These are phyloP conservation scores for Zapus hudsonius DNA, from an alignment of 2,113 vertebrate genomes.

Conservation along the genomic window DNA sequence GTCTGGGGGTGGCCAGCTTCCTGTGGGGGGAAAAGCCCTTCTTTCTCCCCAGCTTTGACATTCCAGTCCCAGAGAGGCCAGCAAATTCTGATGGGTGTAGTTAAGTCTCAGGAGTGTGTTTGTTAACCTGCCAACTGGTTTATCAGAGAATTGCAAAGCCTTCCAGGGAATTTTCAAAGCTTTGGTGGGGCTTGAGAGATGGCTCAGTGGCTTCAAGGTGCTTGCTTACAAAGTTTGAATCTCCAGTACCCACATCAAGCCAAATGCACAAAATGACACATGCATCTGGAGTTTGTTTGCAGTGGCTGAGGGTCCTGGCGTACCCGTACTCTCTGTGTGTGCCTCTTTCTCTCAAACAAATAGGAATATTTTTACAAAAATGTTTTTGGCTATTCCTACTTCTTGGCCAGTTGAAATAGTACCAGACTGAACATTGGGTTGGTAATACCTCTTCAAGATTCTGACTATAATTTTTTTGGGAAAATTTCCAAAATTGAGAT, in stretches of 20 bases:
- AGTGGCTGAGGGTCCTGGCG: too few species aligned
- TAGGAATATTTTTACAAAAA: too few species aligned
- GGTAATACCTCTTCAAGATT: neutral
- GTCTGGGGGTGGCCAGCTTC: neutral
- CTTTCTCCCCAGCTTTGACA: neutral
- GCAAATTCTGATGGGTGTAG: rapidly evolving
- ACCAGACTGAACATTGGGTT: neutral
- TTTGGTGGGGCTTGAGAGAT: too few species aligned
- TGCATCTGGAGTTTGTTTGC: too few species aligned
- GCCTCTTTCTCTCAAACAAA: too few species aligned
- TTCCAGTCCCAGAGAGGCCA: neutral
- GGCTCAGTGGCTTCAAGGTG: too few species aligned
- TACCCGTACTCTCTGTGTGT: too few species aligned
- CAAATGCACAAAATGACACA: too few species aligned
- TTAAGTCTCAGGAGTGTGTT: rapidly evolving
- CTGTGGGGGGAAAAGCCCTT: neutral
- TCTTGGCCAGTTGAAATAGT: neutral
- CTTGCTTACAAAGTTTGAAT: too few species aligned
- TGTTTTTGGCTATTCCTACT: neutral
- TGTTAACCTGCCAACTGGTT: neutral
- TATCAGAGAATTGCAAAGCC: neutral
- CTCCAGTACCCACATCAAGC: too few species aligned
- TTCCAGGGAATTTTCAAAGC: neutral
- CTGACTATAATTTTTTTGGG: neutral
- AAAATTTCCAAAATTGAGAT: neutral